phyloP scores from a whole-genome alignment of 2,113 vertebrate species.

The Perca schrenkii region DNA sequence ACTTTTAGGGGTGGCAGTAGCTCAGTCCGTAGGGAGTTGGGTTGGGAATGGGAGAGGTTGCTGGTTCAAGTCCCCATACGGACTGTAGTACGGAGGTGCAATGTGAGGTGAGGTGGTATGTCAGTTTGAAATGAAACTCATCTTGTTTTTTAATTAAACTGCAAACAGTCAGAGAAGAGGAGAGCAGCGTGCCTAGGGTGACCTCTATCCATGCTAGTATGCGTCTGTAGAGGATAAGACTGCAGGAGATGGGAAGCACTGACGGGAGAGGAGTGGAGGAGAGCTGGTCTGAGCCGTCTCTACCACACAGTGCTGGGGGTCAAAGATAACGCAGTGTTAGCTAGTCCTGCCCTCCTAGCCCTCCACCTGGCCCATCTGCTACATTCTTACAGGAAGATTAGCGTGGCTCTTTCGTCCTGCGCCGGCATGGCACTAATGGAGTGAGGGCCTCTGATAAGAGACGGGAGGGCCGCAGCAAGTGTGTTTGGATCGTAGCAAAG shows the following conservation, averaged over 20 bases:
- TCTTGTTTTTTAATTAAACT: conserved; percentile 78
- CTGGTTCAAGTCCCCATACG: too few species aligned
- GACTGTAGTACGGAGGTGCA: too few species aligned
- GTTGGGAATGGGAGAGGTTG: too few species aligned
- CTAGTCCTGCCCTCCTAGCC: conserved; percentile 69
- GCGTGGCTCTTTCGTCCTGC: conserved; percentile 82
- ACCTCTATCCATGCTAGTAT: conserved; percentile 67
- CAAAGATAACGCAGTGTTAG: conserved; percentile 75
- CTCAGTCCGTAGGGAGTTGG: too few species aligned
- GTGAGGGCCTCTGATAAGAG: conserved; percentile 84
- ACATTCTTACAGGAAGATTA: conserved; percentile 86
- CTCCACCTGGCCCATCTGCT: conserved; percentile 82
- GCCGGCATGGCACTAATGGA: conserved; percentile 86
- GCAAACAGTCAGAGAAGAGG: conserved; percentile 63
- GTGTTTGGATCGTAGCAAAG: conserved; percentile 71
- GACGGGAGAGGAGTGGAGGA: conserved; percentile 69
- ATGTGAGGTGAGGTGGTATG: neutral
- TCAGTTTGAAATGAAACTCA: conserved; percentile 57
- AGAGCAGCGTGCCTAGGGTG: conserved; percentile 57
- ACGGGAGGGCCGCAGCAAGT: conserved; percentile 68
- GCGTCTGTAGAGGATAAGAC: conserved; percentile 65
- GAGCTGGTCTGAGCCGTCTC: conserved; percentile 78
- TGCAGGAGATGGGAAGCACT: conserved; percentile 70
- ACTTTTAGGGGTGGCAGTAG: too few species aligned
- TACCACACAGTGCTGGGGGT: conserved; percentile 79